These are phyloP conservation scores for Seira ritae DNA, from an alignment of 2,888 invertebrate genomes.

Conservation along the genomic window DNA sequence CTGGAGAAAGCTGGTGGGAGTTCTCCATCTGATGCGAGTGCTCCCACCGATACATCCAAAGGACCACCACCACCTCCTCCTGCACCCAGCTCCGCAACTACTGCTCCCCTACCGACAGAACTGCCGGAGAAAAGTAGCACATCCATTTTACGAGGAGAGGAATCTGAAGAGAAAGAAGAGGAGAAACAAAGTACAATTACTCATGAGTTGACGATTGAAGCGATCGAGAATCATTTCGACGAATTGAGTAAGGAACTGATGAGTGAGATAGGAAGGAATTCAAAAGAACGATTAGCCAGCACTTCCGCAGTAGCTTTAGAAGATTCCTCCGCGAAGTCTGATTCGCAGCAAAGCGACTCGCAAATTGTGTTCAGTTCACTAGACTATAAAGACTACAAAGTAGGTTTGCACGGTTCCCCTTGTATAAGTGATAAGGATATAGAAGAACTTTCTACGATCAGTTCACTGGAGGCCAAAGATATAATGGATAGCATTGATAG, in stretches of 20 bases:
- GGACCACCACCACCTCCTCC: slow-evolving; percentile 34
- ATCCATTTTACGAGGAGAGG: slow-evolving; percentile 6
- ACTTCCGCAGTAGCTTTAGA: slow-evolving; percentile 29
- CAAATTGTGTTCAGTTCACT: slow-evolving; percentile 84
- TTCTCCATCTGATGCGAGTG: slow-evolving; percentile 75
- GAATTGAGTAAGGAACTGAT: slow-evolving; percentile 60
- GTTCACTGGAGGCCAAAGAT: slow-evolving; percentile 80
- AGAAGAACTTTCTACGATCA: slow-evolving; percentile 85
- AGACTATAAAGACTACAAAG: slow-evolving; percentile 85
- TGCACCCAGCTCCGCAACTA: background rate
- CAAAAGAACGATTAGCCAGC: slow-evolving; percentile 44
- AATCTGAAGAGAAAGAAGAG: slow-evolving; percentile 75
- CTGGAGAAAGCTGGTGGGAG: slow-evolving; percentile 74
- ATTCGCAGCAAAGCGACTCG: slow-evolving; percentile 76
- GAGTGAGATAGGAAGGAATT: slow-evolving; percentile 59
- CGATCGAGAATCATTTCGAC: slow-evolving; percentile 58
- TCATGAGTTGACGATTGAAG: slow-evolving; percentile 60
- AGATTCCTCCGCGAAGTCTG: slow-evolving; percentile 74
- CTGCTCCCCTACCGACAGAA: background rate
- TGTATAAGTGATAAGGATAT: slow-evolving; percentile 87
- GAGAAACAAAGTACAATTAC: slow-evolving; percentile 20
- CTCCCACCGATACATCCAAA: slow-evolving; percentile 74
- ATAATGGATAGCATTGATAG: slow-evolving; percentile 66
- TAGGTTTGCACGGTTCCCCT: slow-evolving; percentile 80
- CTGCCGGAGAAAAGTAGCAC: background rate